These are phyloP conservation scores for Syngnathus acus DNA, from an alignment of 2,797 vertebrate genomes.

Conservation along the genomic window DNA sequence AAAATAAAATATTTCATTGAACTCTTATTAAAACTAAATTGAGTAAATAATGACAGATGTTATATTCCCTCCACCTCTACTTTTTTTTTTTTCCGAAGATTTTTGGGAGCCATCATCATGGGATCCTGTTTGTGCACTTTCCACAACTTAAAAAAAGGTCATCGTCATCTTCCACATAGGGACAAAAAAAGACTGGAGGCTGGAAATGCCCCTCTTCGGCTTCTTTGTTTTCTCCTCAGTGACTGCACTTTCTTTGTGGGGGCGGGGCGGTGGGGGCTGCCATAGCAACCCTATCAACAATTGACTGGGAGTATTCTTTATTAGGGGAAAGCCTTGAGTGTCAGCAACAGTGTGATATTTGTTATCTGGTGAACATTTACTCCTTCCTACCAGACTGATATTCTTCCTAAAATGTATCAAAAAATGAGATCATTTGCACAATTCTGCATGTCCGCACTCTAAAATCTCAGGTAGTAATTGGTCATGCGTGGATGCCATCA, in stretches of 20 bases:
- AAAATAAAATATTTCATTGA: too few species aligned
- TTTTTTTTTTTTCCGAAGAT: neutral
- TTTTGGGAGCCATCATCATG: slow-evolving; percentile 1
- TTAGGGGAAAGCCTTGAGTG: slow-evolving; percentile 19
- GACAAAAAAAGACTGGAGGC: slow-evolving; percentile 17
- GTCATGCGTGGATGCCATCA: slow-evolving; percentile 19
- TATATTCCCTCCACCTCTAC: neutral
- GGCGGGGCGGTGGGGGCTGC: neutral
- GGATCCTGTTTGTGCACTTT: slow-evolving; percentile 50
- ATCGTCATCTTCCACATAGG: slow-evolving; percentile 26
- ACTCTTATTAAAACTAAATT: too few species aligned
- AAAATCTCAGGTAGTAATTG: slow-evolving; percentile 10
- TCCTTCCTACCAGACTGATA: neutral
- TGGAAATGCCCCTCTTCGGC: slow-evolving; percentile 26
- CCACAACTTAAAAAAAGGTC: slow-evolving; percentile 25
- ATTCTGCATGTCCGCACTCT: neutral
- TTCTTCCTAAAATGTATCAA: neutral
- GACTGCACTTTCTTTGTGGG: slow-evolving; percentile 2
- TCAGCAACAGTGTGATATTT: neutral
- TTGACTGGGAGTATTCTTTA: neutral
- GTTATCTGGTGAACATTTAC: neutral
- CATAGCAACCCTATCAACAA: slow-evolving; percentile 12
- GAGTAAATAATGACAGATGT: neutral
- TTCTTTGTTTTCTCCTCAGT: neutral
- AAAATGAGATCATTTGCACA: neutral